These are phyloP conservation scores for Ichneumoninae sp. DNA, from an alignment of 2,888 invertebrate species.

Conservation along the genomic window DNA sequence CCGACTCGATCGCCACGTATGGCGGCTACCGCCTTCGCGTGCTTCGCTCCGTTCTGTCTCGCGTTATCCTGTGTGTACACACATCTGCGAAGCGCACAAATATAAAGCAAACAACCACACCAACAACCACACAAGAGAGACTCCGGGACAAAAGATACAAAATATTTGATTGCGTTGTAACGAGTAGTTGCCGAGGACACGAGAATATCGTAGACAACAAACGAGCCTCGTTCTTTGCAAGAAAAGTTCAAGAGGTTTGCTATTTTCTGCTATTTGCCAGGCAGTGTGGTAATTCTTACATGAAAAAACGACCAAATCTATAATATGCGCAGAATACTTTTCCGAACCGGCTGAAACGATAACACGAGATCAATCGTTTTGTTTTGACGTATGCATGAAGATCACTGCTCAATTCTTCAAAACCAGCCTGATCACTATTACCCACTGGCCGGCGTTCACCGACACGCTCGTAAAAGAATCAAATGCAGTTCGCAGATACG, in stretches of 20 bases:
- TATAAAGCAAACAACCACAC: conserved; percentile 32
- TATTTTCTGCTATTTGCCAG: neutral
- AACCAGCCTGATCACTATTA: too few species aligned
- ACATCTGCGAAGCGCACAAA: conserved; percentile 9
- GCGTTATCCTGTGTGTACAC: conserved; percentile 30
- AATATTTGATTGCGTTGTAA: conserved; percentile 61
- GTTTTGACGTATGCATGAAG: too few species aligned
- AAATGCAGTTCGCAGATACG: too few species aligned
- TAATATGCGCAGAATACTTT: neutral
- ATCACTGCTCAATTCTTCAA: too few species aligned
- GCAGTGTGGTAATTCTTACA: neutral
- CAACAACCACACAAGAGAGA: conserved; percentile 21
- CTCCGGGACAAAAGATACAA: conserved; percentile 40
- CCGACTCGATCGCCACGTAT: conserved; percentile 32
- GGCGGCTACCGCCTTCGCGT: conserved; percentile 51
- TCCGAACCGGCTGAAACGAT: too few species aligned
- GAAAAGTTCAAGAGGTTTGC: neutral
- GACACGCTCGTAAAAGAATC: too few species aligned
- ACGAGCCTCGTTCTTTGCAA: conserved; percentile 27
- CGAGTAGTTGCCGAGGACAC: conserved; percentile 34
- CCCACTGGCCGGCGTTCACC: too few species aligned
- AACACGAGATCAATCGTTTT: too few species aligned
- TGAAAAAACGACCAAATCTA: neutral
- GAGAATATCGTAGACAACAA: conserved; percentile 1
- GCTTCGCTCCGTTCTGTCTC: conserved; percentile 36